Evolutionary conservation across 2,113 vertebrate genomes (phyloP).

Genomic region (Alethe diademata): DNA sequence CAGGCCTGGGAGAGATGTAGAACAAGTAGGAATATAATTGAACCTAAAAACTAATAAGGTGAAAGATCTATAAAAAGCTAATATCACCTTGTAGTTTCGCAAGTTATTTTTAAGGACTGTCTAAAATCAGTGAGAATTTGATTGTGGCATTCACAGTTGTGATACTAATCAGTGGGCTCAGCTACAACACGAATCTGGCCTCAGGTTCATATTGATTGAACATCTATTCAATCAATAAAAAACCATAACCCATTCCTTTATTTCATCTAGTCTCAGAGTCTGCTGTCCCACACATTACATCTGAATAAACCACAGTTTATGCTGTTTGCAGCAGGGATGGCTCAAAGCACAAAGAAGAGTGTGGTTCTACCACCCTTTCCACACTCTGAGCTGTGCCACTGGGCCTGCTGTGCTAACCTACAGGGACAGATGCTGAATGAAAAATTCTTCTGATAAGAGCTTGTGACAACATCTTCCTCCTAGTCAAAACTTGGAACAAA

Average conservation of each 20-base stretch:
- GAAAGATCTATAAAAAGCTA: slow-evolving; percentile 44
- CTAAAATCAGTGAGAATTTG: slow-evolving; percentile 29
- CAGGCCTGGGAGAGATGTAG: slow-evolving; percentile 14
- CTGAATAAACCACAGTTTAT: background rate
- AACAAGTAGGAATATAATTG: slow-evolving; percentile 30
- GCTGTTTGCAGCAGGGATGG: background rate
- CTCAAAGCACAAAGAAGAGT: background rate
- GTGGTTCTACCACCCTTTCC: background rate
- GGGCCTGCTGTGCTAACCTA: background rate
- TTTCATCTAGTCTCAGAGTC: slow-evolving; percentile 14
- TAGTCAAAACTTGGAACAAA: background rate
- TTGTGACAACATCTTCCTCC: background rate
- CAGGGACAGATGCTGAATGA: background rate
- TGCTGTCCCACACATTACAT: background rate
- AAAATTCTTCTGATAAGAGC: background rate
- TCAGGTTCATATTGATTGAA: slow-evolving; percentile 49
- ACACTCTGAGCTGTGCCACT: background rate
- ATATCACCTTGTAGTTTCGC: slow-evolving; percentile 19
- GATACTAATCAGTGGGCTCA: slow-evolving; percentile 2
- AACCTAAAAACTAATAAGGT: slow-evolving; percentile 42
- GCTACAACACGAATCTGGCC: slow-evolving; percentile 51
- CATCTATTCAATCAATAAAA: slow-evolving; percentile 56
- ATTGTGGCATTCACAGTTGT: slow-evolving; percentile 15
- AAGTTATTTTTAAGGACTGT: slow-evolving; percentile 55
- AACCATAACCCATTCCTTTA: slow-evolving; percentile 9